Percentiles rank a stretch among this genome's conserved stretches.
Evolutionary conservation across 2,113 vertebrate genomes (phyloP).

Genomic region (Phyllostomus hastatus): DNA sequence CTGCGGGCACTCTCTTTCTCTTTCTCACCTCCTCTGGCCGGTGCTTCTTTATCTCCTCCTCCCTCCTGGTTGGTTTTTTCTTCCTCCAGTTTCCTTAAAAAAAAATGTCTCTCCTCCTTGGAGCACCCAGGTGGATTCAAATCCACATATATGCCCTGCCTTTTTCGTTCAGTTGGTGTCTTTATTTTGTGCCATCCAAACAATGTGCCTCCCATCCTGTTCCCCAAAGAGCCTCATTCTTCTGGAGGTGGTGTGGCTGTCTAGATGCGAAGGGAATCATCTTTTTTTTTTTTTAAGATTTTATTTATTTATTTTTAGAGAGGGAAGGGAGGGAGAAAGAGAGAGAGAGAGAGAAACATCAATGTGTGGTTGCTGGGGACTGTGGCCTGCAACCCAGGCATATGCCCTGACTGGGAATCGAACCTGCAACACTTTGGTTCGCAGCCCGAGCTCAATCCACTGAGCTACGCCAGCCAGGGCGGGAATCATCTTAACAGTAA

Average conservation of each 20-base stretch:
- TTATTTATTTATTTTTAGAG: too few species aligned
- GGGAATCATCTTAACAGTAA: neutral
- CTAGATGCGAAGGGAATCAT: neutral
- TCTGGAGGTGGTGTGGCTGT: neutral
- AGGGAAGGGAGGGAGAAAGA: too few species aligned
- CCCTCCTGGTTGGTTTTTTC: neutral
- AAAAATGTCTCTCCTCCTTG: neutral
- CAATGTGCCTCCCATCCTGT: neutral
- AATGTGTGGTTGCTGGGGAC: too few species aligned
- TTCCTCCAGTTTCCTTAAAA: neutral
- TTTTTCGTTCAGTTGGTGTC: neutral
- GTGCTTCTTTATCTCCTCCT: neutral
- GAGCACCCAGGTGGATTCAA: neutral
- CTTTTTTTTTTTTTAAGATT: too few species aligned
- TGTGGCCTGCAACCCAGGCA: too few species aligned
- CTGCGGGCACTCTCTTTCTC: fast-evolving
- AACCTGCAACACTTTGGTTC: too few species aligned
- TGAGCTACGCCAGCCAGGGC: too few species aligned
- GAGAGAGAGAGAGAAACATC: too few species aligned
- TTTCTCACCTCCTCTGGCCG: neutral
- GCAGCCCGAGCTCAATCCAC: too few species aligned
- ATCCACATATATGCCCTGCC: neutral
- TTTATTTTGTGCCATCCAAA: neutral
- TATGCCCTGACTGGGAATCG: too few species aligned
- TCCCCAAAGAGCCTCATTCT: neutral